These are phyloP conservation scores for Pseudomyrmex pallidus DNA, from an alignment of 1,140 invertebrate genomes.

Conservation along the genomic window DNA sequence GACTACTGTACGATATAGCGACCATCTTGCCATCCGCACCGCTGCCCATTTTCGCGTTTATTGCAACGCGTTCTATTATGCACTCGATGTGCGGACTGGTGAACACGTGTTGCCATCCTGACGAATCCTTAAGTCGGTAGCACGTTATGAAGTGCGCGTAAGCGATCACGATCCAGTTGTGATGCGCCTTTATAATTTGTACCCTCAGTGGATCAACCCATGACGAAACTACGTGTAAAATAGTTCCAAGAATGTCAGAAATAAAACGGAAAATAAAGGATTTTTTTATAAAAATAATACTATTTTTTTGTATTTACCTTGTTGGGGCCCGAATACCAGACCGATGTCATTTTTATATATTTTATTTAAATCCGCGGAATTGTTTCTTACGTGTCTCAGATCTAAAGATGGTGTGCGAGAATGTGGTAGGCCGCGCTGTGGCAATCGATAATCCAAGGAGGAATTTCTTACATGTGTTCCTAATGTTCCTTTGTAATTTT, in stretches of 20 bases:
- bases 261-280: not conserved
- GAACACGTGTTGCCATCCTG: slow-evolving; percentile 98
- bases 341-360: slow-evolving; percentile 90
- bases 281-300: not conserved
- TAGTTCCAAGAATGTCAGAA: slow-evolving; percentile 39
- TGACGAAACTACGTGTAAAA: slow-evolving; percentile 84
- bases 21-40: slow-evolving; percentile 92
- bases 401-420: slow-evolving; percentile 94
- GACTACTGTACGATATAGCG: slow-evolving; percentile 93
- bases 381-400: slow-evolving; percentile 91
- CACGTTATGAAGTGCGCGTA: slow-evolving; percentile 98
- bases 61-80: slow-evolving; percentile 95
- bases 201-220: slow-evolving; percentile 95
- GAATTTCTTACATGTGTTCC: slow-evolving; percentile 90
- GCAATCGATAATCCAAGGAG: slow-evolving; percentile 90
- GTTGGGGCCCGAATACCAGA: slow-evolving; percentile 88
- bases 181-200: slow-evolving; percentile 98
- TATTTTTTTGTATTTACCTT: slow-evolving; percentile 82
- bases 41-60: slow-evolving; percentile 96
- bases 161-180: slow-evolving; percentile 98
- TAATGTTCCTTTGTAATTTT: slow-evolving; percentile 76
- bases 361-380: slow-evolving; percentile 92
- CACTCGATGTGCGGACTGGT: slow-evolving; percentile 96
- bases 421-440: slow-evolving; percentile 86
- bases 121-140: slow-evolving; percentile 97